Evolutionary conservation across 2,888 invertebrate genomes (phyloP).

Genomic region (Tetragnatha montana): DNA sequence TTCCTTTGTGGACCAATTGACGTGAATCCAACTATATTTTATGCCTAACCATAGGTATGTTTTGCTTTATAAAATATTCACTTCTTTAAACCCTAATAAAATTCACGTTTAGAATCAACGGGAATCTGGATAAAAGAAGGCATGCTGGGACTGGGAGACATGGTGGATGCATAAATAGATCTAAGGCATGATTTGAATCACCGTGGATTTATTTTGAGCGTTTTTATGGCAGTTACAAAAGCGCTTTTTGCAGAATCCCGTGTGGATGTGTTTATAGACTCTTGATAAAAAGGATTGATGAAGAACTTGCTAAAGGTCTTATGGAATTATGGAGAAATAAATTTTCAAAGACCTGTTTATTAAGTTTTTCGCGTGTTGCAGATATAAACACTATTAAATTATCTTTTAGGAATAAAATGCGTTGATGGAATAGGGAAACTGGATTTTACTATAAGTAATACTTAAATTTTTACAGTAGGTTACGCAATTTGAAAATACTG

Average conservation of each 20-base stretch:
- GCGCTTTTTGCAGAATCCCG: not conserved
- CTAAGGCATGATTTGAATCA: not conserved
- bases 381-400: too few relatives aligned
- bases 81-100: not conserved
- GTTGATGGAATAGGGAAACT: too few relatives aligned
- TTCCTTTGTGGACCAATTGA: not conserved
- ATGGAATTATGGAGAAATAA: not conserved
- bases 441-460: too few relatives aligned
- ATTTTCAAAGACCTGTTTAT: not conserved
- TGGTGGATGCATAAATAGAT: not conserved
- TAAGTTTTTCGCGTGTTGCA: not conserved
- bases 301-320: not conserved
- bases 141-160: not conserved
- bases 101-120: not conserved
- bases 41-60: not conserved
- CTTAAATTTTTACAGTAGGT: too few relatives aligned
- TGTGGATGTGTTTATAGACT: not conserved
- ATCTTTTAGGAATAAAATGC: too few relatives aligned
- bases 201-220: not conserved
- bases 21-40: not conserved
- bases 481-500: too few relatives aligned
- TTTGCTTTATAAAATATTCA: not conserved
- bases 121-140: not conserved
- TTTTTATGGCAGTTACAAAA: not conserved
- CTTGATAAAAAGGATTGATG: not conserved